Base-by-base conservation (phyloP, 2,888 invertebrate genomes). In the Euplexia lucipara region DNA sequence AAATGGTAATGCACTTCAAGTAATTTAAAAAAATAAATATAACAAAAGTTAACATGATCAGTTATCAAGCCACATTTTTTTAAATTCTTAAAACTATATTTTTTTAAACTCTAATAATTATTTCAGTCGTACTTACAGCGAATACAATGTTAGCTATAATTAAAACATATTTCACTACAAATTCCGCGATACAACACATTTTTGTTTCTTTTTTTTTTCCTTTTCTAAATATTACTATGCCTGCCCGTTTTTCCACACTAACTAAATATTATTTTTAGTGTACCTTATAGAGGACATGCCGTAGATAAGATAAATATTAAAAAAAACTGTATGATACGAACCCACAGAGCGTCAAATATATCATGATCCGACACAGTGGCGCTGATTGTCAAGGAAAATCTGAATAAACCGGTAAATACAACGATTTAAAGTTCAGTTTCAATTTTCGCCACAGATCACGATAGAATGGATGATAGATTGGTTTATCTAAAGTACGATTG, bases 151-250 rank as follows among this genome's bases (percentile, higher is more conserved):
- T 92, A 0, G 81, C 78, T 32, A 88, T 75, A 66, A 91, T 88
- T 26, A 92, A 70, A 12, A 84, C 74, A 87, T 91, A 91, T 85
- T 91, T 92, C 47, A 86, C 87, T 1, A 90, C 60, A 59, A 87
- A 87, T 20, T 76, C 81, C 0, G 76, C 81, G 0, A 68, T 52
- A 62, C 86, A 88, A 82, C 91, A 91, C 92, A 92, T 92, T 77
- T 86, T 89, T 42, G n/a, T n/a, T 45, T 26, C 30, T 52, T 2
- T 57, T 49, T 42, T 47, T 0, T 1, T 1, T 1, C 9, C 12
- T 3, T 35, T 9, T 12, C 0, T 1, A 4, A 18, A 54, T 47
- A 12, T 1, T 12, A 48, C 56, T 53, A 10, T 10, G 0, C 30
- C n/a, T 2, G 20, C 10, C 8, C 30, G 56, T 18, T 35, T 12